phyloP scores from a whole-genome alignment of 2,797 vertebrate genomes.

The Rhinophrynus dorsalis region DNA sequence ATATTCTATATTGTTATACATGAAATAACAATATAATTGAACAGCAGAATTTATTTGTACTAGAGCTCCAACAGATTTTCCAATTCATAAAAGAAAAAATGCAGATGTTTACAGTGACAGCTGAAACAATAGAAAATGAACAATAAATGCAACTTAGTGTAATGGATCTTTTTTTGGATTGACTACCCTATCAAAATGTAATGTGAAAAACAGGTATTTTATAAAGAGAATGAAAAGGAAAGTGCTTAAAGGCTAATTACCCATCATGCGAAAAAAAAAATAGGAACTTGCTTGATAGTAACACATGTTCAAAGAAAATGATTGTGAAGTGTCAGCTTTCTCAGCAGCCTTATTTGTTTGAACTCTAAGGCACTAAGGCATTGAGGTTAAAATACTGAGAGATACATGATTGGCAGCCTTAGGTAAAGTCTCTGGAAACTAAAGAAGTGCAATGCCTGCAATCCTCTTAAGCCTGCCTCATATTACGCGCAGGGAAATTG shows the following conservation, averaged over 20 bases:
- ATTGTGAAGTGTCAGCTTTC: background rate
- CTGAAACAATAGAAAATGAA: background rate
- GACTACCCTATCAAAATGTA: conserved; percentile 4
- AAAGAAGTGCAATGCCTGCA: conserved; percentile 14
- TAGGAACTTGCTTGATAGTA: conserved; percentile 10
- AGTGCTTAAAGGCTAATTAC: conserved; percentile 32
- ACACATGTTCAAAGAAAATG: conserved; percentile 21
- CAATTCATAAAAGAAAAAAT: background rate
- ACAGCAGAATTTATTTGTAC: background rate
- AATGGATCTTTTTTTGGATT: background rate
- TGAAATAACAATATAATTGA: no score
- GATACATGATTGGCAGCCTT: conserved; percentile 25
- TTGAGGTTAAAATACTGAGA: conserved; percentile 36
- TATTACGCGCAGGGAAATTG: no score
- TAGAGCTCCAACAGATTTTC: background rate
- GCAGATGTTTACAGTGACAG: background rate
- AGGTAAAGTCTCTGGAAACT: conserved; percentile 27
- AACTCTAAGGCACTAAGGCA: conserved; percentile 28
- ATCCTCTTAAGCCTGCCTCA: no score
- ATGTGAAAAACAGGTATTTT: conserved; percentile 15
- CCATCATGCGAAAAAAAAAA: conserved; percentile 15
- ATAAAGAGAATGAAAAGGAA: conserved; percentile 3
- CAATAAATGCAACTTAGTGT: background rate
- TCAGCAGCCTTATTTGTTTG: conserved; percentile 25
- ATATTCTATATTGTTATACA: no score